Percentiles rank a stretch among this genome's conserved stretches.
Evolutionary conservation across 2,113 vertebrate genomes (phyloP).

Genomic region (Tragulus kanchil): DNA sequence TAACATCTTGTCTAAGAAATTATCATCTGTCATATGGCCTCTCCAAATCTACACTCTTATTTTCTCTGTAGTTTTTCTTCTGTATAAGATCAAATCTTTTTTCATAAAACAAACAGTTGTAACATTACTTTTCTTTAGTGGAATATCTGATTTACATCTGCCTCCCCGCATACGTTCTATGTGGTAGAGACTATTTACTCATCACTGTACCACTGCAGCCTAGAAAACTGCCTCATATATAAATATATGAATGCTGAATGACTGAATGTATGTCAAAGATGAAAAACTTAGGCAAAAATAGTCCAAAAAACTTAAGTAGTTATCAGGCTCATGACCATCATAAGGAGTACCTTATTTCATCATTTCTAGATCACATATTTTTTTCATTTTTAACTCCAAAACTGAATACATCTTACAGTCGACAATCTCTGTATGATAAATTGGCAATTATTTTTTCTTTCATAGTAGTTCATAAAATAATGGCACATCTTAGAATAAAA

Average conservation of each 20-base stretch:
- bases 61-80: neutral
- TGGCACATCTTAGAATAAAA: neutral
- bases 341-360: neutral
- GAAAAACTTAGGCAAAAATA: neutral
- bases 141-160: neutral
- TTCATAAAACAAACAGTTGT: neutral
- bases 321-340: neutral
- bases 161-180: neutral
- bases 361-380: neutral
- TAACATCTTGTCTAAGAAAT: neutral
- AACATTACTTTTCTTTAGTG: constrained; percentile 1
- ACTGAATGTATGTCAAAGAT: neutral
- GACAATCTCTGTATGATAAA: neutral
- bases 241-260: neutral
- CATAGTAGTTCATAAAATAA: constrained; percentile 40
- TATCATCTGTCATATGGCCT: neutral
- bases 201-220: neutral
- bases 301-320: neutral
- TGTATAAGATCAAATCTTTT: neutral
- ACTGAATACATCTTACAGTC: neutral
- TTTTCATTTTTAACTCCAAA: constrained; percentile 40
- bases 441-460: constrained; percentile 27
- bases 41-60: neutral
- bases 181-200: neutral
- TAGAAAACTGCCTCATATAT: neutral